Evolutionary conservation across 1,140 invertebrate species (phyloP).

Genomic region (Kradibia gibbosae): DNA sequence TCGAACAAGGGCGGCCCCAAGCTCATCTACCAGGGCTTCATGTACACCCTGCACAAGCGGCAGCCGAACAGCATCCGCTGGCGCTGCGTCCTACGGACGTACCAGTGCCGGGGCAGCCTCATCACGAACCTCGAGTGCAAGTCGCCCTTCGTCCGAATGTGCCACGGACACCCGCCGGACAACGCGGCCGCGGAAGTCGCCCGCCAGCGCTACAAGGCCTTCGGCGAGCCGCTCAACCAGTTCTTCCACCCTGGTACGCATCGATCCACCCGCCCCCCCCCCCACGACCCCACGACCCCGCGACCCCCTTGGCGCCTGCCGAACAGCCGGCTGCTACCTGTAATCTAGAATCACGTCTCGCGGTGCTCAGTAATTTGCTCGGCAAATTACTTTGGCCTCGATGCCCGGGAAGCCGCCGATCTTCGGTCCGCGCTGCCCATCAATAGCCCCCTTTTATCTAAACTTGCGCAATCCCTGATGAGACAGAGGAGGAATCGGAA

Average conservation of each 20-base stretch:
- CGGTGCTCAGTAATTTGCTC: no score
- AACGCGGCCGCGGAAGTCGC: conserved; percentile 65
- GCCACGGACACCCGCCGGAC: conserved; percentile 70
- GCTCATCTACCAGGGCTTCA: conserved; percentile 69
- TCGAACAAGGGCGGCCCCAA: conserved; percentile 72
- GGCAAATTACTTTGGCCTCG: no score
- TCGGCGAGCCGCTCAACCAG: conserved; percentile 53
- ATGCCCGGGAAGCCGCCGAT: no score
- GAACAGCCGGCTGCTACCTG: no score
- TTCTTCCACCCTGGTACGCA: conserved; percentile 34
- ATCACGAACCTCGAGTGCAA: conserved; percentile 64
- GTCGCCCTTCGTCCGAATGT: conserved; percentile 63
- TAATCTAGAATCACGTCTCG: no score
- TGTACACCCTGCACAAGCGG: conserved; percentile 72
- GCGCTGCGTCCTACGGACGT: conserved; percentile 67
- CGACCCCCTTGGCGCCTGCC: no score
- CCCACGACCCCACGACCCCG: no score
- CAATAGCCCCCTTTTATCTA: no score
- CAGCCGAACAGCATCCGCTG: conserved; percentile 67
- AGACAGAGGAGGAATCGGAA: no score
- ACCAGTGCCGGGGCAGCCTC: conserved; percentile 69
- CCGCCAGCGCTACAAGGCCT: conserved; percentile 60
- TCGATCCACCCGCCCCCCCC: not conserved
- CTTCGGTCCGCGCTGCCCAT: no score
- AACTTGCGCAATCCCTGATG: no score